phyloP scores from a whole-genome alignment of 2,888 invertebrate genomes.

The Peribatodes rhomboidaria region DNA sequence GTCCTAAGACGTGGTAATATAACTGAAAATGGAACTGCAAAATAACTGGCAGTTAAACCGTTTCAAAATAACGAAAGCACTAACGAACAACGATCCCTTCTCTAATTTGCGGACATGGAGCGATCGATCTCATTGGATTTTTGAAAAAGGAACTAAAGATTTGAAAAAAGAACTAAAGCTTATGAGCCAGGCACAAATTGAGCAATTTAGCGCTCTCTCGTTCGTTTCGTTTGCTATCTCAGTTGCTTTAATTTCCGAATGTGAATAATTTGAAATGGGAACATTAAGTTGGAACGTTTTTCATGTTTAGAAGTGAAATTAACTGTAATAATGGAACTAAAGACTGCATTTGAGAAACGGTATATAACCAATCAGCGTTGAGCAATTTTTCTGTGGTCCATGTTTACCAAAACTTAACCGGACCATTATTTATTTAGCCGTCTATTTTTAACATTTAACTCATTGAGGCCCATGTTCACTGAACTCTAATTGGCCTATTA shows the following conservation, averaged over 20 bases:
- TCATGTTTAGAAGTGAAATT: background rate
- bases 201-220: conserved; percentile 80
- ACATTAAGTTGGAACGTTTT: conserved; percentile 32
- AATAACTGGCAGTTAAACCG: conserved; percentile 54
- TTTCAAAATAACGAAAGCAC: conserved; percentile 52
- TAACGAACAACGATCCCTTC: conserved; percentile 84
- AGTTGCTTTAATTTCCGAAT: conserved; percentile 59
- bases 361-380: background rate
- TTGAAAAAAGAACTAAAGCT: conserved; percentile 49
- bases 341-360: background rate
- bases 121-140: conserved; percentile 86
- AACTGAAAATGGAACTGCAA: conserved; percentile 12
- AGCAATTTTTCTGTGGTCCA: background rate
- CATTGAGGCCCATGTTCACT: too few relatives aligned
- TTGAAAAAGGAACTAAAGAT: conserved; percentile 78
- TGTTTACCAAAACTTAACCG: too few relatives aligned
- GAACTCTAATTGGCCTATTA: too few relatives aligned
- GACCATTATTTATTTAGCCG: background rate
- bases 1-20: conserved; percentile 16
- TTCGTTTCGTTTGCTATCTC: conserved; percentile 66
- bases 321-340: background rate
- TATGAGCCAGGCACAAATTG: conserved; percentile 82
- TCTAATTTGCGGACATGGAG: conserved; percentile 85
- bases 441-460: too few relatives aligned
- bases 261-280: conserved; percentile 70